Evolutionary conservation across 2,113 vertebrate genomes (phyloP), one percentile per base, ranked within the genome.

Genomic region (Psittacara wagleri): DNA sequence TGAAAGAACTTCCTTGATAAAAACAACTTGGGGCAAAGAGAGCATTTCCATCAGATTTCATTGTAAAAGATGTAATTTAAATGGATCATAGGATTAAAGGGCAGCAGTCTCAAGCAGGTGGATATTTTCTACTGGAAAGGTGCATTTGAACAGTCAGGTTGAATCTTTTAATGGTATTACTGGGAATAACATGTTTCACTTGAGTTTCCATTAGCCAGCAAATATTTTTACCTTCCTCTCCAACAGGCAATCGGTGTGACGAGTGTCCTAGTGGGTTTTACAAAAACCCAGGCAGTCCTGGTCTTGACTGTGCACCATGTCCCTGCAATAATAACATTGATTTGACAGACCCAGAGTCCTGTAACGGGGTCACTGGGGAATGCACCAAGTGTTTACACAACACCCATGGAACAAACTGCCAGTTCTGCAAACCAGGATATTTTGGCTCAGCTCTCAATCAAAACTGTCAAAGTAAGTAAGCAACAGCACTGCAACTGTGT

Each of bases 291-390:
- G 78, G 94, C 17, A 92, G 90, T 74, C 89, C 95, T 0, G 96
- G 95, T 11, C 70, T 88, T 23, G 80, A 48, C 49, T 99, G 99
- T 64, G 55, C 39, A 24, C 96, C 96, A 3, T 99, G 99, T 96
- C 92, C 73, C 48, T 99, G 98, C 94, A 99, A 98, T 95, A 97
- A 98, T 94, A 99, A 99, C 96, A 98, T 97, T 7, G 93, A 99
- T 79, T 64, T 91, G 7, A 96, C 85, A 7, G 98, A 99, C 68
- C 88, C 80, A 2, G 88, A 96, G 2, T 97, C 98, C 49, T 99
- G 98, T 66, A 97, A 98, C 96, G 68, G 37, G 11, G 61, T 97
- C 52, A 99, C 98, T 0, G 99, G 99, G 12, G 95, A 98, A 72
- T 99, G 99, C 94, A 97, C 98, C 64, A 98, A 86, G 90, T 99